These are phyloP conservation scores for Pseudois nayaur DNA, from an alignment of 2,113 vertebrate genomes.

Conservation along the genomic window DNA sequence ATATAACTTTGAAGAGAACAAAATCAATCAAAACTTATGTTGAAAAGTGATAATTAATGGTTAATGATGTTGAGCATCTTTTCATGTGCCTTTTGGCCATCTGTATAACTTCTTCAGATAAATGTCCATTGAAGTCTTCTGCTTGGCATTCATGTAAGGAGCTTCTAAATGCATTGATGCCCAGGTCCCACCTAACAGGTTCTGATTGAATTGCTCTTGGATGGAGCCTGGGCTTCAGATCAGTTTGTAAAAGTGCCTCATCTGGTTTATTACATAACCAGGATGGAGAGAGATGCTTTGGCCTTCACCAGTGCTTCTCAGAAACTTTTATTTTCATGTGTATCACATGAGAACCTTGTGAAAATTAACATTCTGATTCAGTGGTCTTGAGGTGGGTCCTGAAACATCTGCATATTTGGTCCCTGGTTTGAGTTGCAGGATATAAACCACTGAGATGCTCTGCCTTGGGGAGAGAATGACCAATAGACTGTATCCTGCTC, in stretches of 20 bases:
- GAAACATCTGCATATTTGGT: too few relatives aligned
- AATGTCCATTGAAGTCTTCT: background rate
- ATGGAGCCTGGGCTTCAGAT: background rate
- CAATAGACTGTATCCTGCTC: background rate
- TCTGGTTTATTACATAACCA: background rate
- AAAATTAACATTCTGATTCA: background rate
- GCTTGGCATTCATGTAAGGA: background rate
- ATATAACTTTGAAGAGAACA: background rate
- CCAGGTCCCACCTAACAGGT: background rate
- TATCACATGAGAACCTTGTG: background rate
- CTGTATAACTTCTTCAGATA: background rate
- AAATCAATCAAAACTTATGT: background rate
- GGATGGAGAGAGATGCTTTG: background rate
- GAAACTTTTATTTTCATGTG: background rate
- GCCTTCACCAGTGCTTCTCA: background rate
- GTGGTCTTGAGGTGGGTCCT: background rate
- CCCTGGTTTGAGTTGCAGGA: rapidly evolving
- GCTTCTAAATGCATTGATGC: background rate
- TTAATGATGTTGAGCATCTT: background rate
- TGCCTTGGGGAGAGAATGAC: background rate
- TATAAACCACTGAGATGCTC: background rate
- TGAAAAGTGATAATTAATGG: background rate
- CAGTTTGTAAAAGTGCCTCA: background rate
- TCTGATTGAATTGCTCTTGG: background rate
- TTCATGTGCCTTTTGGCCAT: background rate